Conservation (phyloP, 2,888 invertebrate species). For the Blera fallax region DNA sequence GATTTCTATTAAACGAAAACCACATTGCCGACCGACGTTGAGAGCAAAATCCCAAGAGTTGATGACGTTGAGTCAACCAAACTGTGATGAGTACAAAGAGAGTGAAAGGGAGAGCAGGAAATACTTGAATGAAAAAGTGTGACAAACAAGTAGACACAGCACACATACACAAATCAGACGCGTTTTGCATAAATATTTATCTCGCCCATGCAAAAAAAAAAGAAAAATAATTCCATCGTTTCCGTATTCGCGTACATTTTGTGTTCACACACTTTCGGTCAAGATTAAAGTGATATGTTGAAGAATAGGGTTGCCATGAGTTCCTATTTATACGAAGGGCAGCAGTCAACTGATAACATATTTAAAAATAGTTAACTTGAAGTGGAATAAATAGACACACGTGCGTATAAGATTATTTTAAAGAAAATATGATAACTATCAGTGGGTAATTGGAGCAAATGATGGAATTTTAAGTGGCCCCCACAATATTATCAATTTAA, state of each 20-base stretch:
- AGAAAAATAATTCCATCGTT: slow-evolving; percentile 56
- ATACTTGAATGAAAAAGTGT: slow-evolving; percentile 41
- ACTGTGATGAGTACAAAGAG: not conserved
- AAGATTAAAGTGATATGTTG: slow-evolving; percentile 45
- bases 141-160: slow-evolving; percentile 21
- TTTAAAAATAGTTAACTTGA: not conserved
- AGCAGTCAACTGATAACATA: not conserved
- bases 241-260: slow-evolving; percentile 58
- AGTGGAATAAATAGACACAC: not conserved
- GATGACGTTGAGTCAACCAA: slow-evolving; percentile 42
- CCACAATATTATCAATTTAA: not conserved
- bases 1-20: not conserved
- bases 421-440: not conserved
- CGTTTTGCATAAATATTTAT: slow-evolving; percentile 64
- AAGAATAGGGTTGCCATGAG: slow-evolving; percentile 31
- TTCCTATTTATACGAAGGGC: not conserved
- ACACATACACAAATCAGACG: not conserved
- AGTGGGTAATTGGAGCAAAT: not conserved
- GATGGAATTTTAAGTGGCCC: too few relatives aligned
- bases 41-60: slow-evolving; percentile 8
- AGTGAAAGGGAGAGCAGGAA: slow-evolving; percentile 30
- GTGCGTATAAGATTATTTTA: too few relatives aligned
- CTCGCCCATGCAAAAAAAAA: slow-evolving; percentile 19
- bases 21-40: slow-evolving; percentile 33
- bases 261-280: slow-evolving; percentile 36